A percentile compares a stretch with the other conserved stretches of the same genome.
These are phyloP conservation scores for Delphinus delphis DNA, from an alignment of 2,113 vertebrate genomes.

Conservation along the genomic window DNA sequence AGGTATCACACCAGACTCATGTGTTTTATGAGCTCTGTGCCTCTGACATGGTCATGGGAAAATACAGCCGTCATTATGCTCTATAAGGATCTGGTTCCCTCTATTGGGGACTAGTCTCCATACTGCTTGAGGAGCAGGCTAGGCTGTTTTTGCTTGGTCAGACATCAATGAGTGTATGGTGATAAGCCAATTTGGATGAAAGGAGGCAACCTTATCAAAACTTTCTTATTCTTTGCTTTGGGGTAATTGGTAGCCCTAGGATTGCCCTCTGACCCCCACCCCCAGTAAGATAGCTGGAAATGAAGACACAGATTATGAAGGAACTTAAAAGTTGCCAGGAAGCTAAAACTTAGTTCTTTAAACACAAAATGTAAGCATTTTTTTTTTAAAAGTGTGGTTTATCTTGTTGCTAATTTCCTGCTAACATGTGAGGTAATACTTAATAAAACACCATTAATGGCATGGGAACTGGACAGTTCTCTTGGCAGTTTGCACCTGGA, in stretches of 20 bases:
- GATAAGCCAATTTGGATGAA: neutral
- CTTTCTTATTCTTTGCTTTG: neutral
- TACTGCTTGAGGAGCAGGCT: neutral
- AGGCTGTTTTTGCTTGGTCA: neutral
- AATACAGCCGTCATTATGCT: neutral
- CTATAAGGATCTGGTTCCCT: neutral
- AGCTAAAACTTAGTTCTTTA: constrained; percentile 24
- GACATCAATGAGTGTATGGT: neutral
- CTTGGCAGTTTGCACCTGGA: neutral
- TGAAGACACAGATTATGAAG: constrained; percentile 11
- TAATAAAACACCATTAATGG: neutral
- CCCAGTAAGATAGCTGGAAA: neutral
- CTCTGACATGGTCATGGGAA: neutral
- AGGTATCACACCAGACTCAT: neutral
- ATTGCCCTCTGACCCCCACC: too few species aligned
- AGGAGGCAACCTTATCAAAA: neutral
- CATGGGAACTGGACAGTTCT: neutral
- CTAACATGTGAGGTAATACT: neutral
- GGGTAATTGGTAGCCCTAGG: neutral
- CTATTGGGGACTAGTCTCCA: neutral
- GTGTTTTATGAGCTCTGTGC: neutral
- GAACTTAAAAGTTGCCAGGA: constrained; percentile 1
- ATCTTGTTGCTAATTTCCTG: constrained; percentile 32
- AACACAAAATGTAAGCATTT: neutral
- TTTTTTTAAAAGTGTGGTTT: neutral